A percentile compares a stretch with the other conserved stretches of the same genome.
Evolutionary conservation across 2,113 vertebrate species (phyloP).

Genomic region (Electrona antarctica): DNA sequence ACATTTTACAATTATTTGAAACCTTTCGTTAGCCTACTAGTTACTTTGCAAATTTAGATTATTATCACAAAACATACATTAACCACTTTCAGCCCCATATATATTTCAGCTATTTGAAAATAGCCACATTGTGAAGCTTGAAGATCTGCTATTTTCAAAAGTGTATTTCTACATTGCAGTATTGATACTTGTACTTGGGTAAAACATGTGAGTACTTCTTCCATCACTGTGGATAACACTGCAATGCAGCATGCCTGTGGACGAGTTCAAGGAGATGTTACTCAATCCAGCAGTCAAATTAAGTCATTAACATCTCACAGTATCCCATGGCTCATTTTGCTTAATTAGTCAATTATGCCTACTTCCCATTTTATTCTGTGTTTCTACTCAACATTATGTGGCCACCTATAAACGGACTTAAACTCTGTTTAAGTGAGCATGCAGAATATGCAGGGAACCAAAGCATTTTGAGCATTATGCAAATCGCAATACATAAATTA

Average conservation of each 20-base stretch:
- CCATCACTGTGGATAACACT: too few relatives aligned
- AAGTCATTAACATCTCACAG: conserved; percentile 1
- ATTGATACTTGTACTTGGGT: too few relatives aligned
- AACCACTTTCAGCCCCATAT: too few relatives aligned
- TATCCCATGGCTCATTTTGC: neutral
- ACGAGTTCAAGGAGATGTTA: neutral
- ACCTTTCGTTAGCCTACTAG: too few relatives aligned
- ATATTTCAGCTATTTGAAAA: too few relatives aligned
- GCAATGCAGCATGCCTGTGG: neutral
- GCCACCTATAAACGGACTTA: neutral
- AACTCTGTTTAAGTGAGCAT: conserved; percentile 6
- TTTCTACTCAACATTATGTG: conserved; percentile 12
- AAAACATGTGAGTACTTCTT: too few relatives aligned
- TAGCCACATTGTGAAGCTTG: too few relatives aligned
- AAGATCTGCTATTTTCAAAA: too few relatives aligned
- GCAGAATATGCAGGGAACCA: neutral
- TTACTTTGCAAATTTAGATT: too few relatives aligned
- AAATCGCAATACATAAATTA: neutral
- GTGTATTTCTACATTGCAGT: too few relatives aligned
- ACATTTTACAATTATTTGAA: too few relatives aligned
- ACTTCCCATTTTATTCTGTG: conserved; percentile 3
- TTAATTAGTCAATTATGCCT: conserved; percentile 12
- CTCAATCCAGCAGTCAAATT: conserved; percentile 1
- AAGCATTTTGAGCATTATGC: neutral
- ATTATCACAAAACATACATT: too few relatives aligned